Percentiles rank a stretch among this genome's conserved stretches.
phyloP scores from a whole-genome alignment of 2,797 vertebrate genomes.

The Catharus ustulatus region DNA sequence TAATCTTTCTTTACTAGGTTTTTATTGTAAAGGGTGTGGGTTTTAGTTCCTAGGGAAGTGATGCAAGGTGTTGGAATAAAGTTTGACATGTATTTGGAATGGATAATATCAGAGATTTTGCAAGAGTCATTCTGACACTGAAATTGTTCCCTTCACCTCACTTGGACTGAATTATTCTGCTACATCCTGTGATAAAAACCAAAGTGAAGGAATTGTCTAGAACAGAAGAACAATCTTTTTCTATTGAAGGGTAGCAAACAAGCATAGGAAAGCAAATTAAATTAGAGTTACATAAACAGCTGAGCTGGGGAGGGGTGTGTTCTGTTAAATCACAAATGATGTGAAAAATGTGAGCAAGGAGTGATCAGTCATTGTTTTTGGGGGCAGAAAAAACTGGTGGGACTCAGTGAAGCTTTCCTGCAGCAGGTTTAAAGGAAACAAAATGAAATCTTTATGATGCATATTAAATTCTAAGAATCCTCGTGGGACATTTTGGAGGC shows the following conservation, averaged over 20 bases:
- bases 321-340: not conserved
- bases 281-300: not conserved
- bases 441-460: not conserved
- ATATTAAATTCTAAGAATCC: constrained; percentile 16
- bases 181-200: not conserved
- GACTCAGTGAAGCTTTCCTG: not conserved
- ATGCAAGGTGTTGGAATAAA: not conserved
- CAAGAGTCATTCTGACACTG: not conserved
- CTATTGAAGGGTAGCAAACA: not conserved
- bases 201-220: not conserved
- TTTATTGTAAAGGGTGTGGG: not conserved
- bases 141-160: not conserved
- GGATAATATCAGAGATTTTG: not conserved
- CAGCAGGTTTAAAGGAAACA: not conserved
- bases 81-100: not conserved
- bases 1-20: not conserved
- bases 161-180: not conserved
- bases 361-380: not conserved
- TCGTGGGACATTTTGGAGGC: not conserved
- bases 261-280: not conserved
- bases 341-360: not conserved
- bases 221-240: not conserved
- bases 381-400: not conserved
- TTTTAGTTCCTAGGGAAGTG: not conserved
- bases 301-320: not conserved